phyloP scores from a whole-genome alignment of 2,113 vertebrate species.

The Poeciliopsis prolifica region DNA sequence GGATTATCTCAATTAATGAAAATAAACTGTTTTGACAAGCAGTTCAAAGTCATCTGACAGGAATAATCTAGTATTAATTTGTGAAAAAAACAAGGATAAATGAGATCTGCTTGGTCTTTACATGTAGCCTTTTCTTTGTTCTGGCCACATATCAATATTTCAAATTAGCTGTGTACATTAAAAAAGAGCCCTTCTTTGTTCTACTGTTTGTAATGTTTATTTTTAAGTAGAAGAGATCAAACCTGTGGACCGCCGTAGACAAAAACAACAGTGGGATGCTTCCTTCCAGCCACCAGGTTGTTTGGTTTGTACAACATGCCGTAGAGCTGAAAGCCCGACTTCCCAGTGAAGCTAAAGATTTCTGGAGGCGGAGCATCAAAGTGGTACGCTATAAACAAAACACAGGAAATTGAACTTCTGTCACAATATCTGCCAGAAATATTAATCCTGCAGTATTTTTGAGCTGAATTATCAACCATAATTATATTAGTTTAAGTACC shows the following conservation, averaged over 20 bases:
- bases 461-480: neutral
- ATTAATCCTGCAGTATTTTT: neutral
- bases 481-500: conserved; percentile 66
- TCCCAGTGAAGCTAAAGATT: conserved; percentile 90
- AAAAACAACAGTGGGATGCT: conserved; percentile 92
- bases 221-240: neutral
- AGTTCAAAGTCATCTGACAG: neutral
- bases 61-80: too few relatives aligned
- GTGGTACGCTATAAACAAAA: conserved; percentile 80
- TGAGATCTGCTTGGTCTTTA: neutral
- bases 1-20: too few relatives aligned
- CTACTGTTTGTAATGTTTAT: neutral
- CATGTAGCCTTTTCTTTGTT: neutral
- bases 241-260: conserved; percentile 97
- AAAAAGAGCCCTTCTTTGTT: neutral
- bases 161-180: neutral
- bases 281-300: conserved; percentile 85
- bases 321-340: conserved; percentile 86
- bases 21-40: too few relatives aligned
- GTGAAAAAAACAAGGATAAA: neutral
- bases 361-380: conserved; percentile 87
- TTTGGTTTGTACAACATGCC: conserved; percentile 96
- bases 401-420: neutral
- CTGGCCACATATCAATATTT: too few relatives aligned
- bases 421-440: neutral